Evolutionary conservation across 2,797 vertebrate species (phyloP), one percentile per base, ranked within the genome.

Genomic region (Aplochiton taeniatus): DNA sequence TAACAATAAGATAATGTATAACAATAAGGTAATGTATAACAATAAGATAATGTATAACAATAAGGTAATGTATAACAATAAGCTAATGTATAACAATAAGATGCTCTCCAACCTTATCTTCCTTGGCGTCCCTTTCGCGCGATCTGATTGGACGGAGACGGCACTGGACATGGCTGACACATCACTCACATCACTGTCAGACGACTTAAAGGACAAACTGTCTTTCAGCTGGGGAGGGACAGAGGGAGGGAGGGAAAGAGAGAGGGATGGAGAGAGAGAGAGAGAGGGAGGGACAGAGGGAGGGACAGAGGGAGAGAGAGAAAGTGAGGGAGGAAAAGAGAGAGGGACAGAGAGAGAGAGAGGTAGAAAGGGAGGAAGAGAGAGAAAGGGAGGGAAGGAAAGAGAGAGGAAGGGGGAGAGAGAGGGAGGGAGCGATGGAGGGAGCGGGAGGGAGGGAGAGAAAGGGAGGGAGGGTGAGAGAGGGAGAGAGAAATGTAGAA

Each of bases 171-270:
- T 90, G 64, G 94, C 94, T 0, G 95, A 96, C 72, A 94, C 90
- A 8, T 98, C 95, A 49, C 95, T 98, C 75, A 98, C 91, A 55
- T 98, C 95, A 9, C 95, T 96, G 90, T 97, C 95, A 8, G 95
- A 97, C 0, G 95, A 97, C 78, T 93, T 97, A 63, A 93, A 94
- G 69, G 95, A 97, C 63, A 95, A 71, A 11, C 91, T 95, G 89
- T 97, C 96, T 70, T 89, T 91, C 84, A 94, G 91, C 75, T 88
- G 77, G 68, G 60, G 13, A 82, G 57, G 63, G 9, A 70, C 9
- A 59, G 49, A 69, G 45, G 9, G 64, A 50, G 66, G 47, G 61
- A 47, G 9, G 45, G 55, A 72, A 13, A n/a, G 12, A 49, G 53
- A 52, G 41, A 9, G 9, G 45, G 50, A 55, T 16, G 46, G 56